Evolutionary conservation across 2,888 invertebrate genomes (phyloP), one percentile per base, ranked within the genome.

Genomic region (Drosophila pseudotakahashii): DNA sequence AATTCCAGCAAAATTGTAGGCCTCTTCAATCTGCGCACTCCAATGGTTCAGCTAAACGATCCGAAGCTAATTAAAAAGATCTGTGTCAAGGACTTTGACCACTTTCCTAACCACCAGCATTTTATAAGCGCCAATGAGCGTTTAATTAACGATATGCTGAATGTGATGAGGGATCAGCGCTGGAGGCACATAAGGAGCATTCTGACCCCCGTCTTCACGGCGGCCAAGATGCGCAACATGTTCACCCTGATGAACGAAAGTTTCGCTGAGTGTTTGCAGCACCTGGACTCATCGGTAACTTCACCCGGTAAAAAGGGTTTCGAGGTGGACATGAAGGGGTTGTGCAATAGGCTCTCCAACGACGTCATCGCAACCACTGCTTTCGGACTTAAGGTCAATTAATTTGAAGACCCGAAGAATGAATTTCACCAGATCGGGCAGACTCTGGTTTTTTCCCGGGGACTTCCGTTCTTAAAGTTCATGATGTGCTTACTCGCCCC

Each of bases 221-320:
- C 93, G 44, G 93, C 93, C 44, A 93, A 93, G 84, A 93, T 94
- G 75, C 91, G 92, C 7, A 91, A 92, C 61, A 93, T 94, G 91
- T 89, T 89, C 26, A 60, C 77, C 3, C 42, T 91, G 42, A 78
- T 91, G 61, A 81, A 77, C 14, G 86, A 90, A 11, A 90, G 89
- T 51, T 86, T 90, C 14, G 78, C 75, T 3, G 91, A 90, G 69
- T 88, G 89, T 10, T 77, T 90, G 39, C 70, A 80, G 0, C 81
- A 89, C 44, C 64, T 91, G 34, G 63, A 69, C 10, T 14, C 57
- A 6, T 47, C 26, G 26, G 19, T 7, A 1, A 23, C n/a, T 1
- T 36, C 34, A 26, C 42, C 61, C 3, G 7, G 64, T 60, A 2
- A 19, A 13, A 71, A 70, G 3, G 80, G 81, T 2, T 79, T 78